Evolutionary conservation across 1,140 invertebrate genomes (phyloP), one percentile per base, ranked within the genome.

Genomic region (Lepidurus arcticus): DNA sequence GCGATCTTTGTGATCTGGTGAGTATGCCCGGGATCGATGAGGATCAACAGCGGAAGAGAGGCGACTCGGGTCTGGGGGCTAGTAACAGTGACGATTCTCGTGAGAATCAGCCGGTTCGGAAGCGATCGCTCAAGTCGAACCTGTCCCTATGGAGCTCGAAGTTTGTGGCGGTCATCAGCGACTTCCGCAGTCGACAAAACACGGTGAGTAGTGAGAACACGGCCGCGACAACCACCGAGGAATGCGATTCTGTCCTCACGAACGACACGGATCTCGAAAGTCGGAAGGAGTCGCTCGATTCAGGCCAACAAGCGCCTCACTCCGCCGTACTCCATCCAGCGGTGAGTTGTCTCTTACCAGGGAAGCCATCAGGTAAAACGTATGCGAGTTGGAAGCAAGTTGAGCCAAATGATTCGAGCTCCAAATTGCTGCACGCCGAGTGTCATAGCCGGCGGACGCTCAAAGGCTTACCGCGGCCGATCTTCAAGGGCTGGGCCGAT

Each of bases 181-280:
- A 65, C 53, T 45, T 76, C n/a, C 75, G 75, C 11, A 47, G 44
- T 26, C 75, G 75, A 44, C 75, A 76, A 26, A 76, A 47, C 75
- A 76, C 75, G 75, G 24, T 76, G 13, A 76, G 75, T 76, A 76
- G 75, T 47, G 75, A 13, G 4, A 76, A 44, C 2, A 76, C 75
- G 7, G 75, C 43, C 1, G 75, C 26, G 7, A 47, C 47, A 0
- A 44, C 24, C 47, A 47, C 44, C 16, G 75, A 76, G 45, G 44
- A 44, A 76, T 16, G 75, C 34, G 43, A 47, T 44, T 47, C 44
- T 7, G 75, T 76, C 44, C 44, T 24, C n/a, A 76, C 75, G 11
- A 26, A 42, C n/a, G 75, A n/a, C 24, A 76, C 75, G 16, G 75
- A 76, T 7, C 24, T 76, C 11, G 44, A 13, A 1, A 76, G 44